Evolutionary conservation across 2,888 invertebrate genomes (phyloP), one percentile per base, ranked within the genome.

Genomic region (Nezara viridula): DNA sequence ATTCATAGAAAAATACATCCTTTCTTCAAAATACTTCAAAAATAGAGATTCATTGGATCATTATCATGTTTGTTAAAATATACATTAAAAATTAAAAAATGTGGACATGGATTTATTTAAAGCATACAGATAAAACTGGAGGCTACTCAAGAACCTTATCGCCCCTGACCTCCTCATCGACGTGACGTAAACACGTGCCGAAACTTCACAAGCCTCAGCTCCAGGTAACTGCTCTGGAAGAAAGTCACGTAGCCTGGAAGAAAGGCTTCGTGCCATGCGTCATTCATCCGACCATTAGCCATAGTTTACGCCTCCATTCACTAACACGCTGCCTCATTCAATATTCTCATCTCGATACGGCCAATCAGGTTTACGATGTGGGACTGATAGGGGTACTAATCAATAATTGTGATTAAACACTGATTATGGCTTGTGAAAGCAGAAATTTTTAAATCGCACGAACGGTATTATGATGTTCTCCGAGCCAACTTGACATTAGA

Each of bases 271-370:
- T 73, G 66, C 66, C 81, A 81, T n/a, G 81, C 81, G 81, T 81
- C 81, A 81, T 40, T 47, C 81, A 81, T 24, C 5, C 32, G 81
- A 1, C 81, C 81, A 81, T 81, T 81, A 81, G 81, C 81, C 44
- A 81, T 81, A 81, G 81, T 81, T 81, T 81, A 81, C 81, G 44
- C 81, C 44, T 81, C 81, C 81, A 81, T 81, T 81, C 81, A 81
- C 44, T 81, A 40, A 81, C 81, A 24, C 44, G 19, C 77, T 37
- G 10, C 44, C 44, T 81, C 81, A 81, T 81, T 81, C 81, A 81
- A 81, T 81, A 73, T 73, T 32, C 66, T 73, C 66, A 5, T 73
- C 66, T 73, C 66, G 66, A 73, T 73, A 73, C 32, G 66, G 6
- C 32, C 66, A 73, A 73, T 73, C 66, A 73, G 37, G 19, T 73